phyloP scores from a whole-genome alignment of 2,113 vertebrate genomes.

The Sebastes schlegelii region DNA sequence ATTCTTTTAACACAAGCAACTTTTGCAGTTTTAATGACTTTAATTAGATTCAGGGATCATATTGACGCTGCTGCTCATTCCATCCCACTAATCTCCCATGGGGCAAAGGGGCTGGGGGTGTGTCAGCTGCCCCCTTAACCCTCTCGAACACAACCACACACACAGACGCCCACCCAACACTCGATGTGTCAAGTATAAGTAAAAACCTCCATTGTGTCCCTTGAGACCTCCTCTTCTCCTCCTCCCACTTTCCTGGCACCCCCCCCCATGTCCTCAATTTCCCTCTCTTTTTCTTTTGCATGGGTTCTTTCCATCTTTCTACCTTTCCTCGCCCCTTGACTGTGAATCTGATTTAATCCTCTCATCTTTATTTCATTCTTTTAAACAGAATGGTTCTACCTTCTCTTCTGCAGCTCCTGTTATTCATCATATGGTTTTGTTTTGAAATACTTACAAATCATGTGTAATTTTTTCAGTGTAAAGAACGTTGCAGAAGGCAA shows the following conservation, averaged over 20 bases:
- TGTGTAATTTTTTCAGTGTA: neutral
- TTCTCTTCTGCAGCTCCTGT: neutral
- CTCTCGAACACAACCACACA: conserved; percentile 43
- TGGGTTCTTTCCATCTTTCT: conserved; percentile 5
- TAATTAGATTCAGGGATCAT: conserved; percentile 40
- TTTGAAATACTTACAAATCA: neutral
- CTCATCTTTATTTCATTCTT: neutral
- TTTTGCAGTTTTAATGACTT: conserved; percentile 35
- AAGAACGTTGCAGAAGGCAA: neutral
- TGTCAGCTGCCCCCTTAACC: conserved; percentile 62
- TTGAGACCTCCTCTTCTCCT: conserved; percentile 41
- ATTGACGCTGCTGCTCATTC: conserved; percentile 33
- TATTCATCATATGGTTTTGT: neutral
- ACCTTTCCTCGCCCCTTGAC: neutral
- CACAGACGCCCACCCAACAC: conserved; percentile 41
- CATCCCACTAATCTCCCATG: conserved; percentile 62
- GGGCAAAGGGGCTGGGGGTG: conserved; percentile 56
- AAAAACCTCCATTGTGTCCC: conserved; percentile 65
- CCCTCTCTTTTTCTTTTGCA: conserved; percentile 32
- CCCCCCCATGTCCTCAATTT: conserved; percentile 33
- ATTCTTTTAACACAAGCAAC: conserved; percentile 4
- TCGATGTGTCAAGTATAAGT: conserved; percentile 57
- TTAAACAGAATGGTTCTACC: too few relatives aligned
- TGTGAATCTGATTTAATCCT: neutral
- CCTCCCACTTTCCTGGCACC: conserved; percentile 16